phyloP scores from a whole-genome alignment of 1,140 invertebrate genomes.

The Drosophila lini region DNA sequence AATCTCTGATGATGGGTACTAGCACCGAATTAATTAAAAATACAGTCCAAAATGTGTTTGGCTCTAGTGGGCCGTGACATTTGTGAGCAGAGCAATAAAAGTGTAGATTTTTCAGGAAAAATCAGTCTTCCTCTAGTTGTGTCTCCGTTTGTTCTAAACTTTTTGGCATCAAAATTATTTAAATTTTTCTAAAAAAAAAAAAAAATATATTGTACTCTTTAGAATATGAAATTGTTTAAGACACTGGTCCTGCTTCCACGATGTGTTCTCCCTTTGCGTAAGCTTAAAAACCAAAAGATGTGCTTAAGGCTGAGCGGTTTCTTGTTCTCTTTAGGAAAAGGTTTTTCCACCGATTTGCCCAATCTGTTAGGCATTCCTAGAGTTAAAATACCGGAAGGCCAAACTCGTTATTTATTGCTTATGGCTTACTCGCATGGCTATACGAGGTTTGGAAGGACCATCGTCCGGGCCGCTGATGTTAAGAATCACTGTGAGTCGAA shows the following conservation, averaged over 20 bases:
- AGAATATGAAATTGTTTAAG: constrained; percentile 12
- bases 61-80: constrained; percentile 18
- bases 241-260: not conserved
- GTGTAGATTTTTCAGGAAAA: not conserved
- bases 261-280: constrained; percentile 27
- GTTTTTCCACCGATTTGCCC: not conserved
- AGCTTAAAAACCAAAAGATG: not conserved
- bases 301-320: not conserved
- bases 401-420: constrained; percentile 38
- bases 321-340: constrained; percentile 2
- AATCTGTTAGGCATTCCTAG: constrained; percentile 8
- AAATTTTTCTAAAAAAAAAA: constrained; percentile 2
- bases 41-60: not conserved
- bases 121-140: constrained; percentile 8
- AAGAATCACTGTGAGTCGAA: constrained; percentile 42
- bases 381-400: constrained; percentile 37
- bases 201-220: not conserved
- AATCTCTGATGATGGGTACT: constrained; percentile 82
- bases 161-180: constrained; percentile 24
- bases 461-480: constrained; percentile 32
- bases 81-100: not conserved
- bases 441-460: constrained; percentile 24
- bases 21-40: not conserved
- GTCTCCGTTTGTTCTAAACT: not conserved
- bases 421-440: constrained; percentile 52